These are phyloP conservation scores for Aphidoletes aphidimyza DNA, from an alignment of 2,888 invertebrate species.

Conservation along the genomic window DNA sequence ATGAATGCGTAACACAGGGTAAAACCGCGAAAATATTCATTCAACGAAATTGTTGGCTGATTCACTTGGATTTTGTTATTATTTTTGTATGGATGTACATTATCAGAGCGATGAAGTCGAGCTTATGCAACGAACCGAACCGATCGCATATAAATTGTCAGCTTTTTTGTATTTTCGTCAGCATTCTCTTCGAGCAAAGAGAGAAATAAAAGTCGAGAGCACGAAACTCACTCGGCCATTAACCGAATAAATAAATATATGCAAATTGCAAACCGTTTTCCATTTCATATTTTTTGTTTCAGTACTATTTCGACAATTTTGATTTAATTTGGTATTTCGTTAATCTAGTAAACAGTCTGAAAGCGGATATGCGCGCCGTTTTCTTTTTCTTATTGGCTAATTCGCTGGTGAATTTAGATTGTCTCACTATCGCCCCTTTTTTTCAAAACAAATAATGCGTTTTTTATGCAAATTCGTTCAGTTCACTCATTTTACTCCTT, in stretches of 20 bases:
- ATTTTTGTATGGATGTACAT: not conserved
- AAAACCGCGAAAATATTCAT: no score
- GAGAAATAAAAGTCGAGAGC: no score
- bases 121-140: not conserved
- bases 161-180: no score
- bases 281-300: not conserved
- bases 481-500: not conserved
- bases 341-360: conserved; percentile 40
- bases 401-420: not conserved
- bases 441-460: conserved; percentile 16
- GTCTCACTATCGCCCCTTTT: conserved; percentile 11
- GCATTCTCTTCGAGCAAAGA: no score
- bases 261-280: not conserved
- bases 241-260: not conserved
- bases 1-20: conserved; percentile 47
- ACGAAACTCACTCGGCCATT: no score
- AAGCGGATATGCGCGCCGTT: conserved; percentile 12
- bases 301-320: not conserved
- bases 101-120: not conserved
- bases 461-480: conserved; percentile 27
- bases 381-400: not conserved
- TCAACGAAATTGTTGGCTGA: not conserved
- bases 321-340: not conserved
- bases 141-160: no score
- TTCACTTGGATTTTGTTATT: not conserved